Evolutionary conservation across 2,888 invertebrate species (phyloP).

Genomic region (Parnassius orleans): DNA sequence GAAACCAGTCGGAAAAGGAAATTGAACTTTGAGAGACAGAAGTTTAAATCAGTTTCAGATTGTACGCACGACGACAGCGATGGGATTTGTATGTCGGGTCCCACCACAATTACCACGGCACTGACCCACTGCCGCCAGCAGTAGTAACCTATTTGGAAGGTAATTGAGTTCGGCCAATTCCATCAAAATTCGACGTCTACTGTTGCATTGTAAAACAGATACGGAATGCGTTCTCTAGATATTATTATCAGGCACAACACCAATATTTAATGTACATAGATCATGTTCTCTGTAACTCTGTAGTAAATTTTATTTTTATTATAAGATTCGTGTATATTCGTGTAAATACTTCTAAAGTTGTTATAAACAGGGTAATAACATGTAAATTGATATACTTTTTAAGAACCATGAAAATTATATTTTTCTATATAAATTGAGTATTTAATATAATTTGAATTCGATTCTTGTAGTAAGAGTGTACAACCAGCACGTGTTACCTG

Average conservation of each 20-base stretch:
- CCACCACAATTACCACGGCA: constrained; percentile 63
- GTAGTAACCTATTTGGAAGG: constrained; percentile 65
- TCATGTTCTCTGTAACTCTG: no score
- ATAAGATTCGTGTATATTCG: no score
- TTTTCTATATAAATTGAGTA: no score
- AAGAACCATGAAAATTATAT: no score
- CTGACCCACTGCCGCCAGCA: constrained; percentile 61
- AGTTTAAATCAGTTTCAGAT: constrained; percentile 29
- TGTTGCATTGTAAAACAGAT: constrained; percentile 72
- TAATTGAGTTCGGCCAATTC: constrained; percentile 78
- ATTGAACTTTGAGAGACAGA: constrained; percentile 21
- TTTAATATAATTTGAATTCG: no score
- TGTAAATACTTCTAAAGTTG: no score
- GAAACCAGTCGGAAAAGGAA: constrained; percentile 6
- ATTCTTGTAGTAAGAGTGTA: no score
- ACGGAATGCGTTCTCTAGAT: constrained; percentile 2
- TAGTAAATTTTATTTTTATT: no score
- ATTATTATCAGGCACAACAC: constrained; percentile 4
- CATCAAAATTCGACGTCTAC: constrained; percentile 68
- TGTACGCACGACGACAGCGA: constrained; percentile 30
- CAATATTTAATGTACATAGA: not conserved
- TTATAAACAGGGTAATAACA: no score
- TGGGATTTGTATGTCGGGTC: constrained; percentile 59
- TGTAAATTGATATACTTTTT: no score
- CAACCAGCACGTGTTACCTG: no score